Percentiles rank a stretch among this genome's conserved stretches.
These are phyloP conservation scores for Dicaeum eximium DNA, from an alignment of 2,113 vertebrate species.

Conservation along the genomic window DNA sequence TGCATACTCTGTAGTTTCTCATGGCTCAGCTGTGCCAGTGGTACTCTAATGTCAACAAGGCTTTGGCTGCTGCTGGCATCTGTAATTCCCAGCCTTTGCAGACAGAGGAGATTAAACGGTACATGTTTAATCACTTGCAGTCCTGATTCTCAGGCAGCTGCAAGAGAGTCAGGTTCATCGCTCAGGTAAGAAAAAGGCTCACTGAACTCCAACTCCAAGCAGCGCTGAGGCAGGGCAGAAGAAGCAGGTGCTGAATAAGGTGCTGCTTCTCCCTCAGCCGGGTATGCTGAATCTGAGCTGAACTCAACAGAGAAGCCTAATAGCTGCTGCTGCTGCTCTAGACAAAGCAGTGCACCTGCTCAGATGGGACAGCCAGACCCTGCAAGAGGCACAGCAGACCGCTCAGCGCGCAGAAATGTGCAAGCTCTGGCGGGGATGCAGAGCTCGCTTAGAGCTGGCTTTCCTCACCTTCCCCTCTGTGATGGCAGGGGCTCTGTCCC, in stretches of 20 bases:
- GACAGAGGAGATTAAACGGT: not conserved
- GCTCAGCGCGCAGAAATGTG: rapidly evolving
- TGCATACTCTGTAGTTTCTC: not conserved
- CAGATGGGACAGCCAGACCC: not conserved
- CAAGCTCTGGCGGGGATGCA: not conserved
- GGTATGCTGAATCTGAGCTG: not conserved
- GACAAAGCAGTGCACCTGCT: not conserved
- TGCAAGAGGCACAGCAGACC: not conserved
- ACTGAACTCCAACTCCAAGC: not conserved
- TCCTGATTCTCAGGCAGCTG: not conserved
- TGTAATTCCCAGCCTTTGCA: not conserved
- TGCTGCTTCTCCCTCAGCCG: not conserved
- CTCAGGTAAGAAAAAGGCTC: not conserved
- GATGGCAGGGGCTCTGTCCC: not conserved
- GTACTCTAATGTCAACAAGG: slow-evolving; percentile 8
- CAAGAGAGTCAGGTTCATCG: not conserved
- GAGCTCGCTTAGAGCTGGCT: not conserved
- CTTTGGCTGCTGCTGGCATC: not conserved
- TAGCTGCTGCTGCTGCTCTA: not conserved
- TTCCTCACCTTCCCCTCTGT: not conserved
- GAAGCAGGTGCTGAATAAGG: not conserved
- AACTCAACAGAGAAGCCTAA: not conserved
- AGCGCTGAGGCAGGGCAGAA: not conserved
- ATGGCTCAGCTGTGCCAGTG: not conserved
- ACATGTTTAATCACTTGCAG: not conserved